Percentiles rank a stretch among this genome's conserved stretches.
phyloP scores from a whole-genome alignment of 2,113 vertebrate genomes.

The Petroica traversi region DNA sequence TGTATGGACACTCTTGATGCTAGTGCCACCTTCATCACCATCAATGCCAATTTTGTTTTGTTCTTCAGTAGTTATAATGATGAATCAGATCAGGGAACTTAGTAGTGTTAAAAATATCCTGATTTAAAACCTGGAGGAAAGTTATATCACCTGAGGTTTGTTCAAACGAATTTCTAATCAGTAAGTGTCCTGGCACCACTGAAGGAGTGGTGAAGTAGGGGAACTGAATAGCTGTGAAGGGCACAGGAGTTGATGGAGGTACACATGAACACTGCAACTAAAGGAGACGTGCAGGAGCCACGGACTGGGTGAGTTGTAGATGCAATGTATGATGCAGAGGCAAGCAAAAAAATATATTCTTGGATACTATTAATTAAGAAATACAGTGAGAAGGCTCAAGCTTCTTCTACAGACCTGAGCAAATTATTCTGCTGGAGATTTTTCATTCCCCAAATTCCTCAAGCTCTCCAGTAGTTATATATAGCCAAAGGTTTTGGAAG shows the following conservation, averaged over 20 bases:
- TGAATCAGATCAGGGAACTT: background rate
- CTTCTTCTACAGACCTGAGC: background rate
- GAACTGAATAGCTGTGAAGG: background rate
- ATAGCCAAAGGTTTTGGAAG: slow-evolving; percentile 1
- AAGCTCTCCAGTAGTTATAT: background rate
- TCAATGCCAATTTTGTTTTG: background rate
- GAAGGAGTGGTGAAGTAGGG: background rate
- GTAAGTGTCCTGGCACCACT: background rate
- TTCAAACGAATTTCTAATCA: background rate
- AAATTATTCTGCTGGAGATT: background rate
- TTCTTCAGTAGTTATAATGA: background rate
- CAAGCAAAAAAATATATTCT: background rate
- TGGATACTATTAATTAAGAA: background rate
- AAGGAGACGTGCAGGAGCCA: background rate
- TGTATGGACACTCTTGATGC: background rate
- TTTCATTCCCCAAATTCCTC: background rate
- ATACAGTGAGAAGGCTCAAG: background rate
- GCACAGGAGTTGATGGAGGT: background rate
- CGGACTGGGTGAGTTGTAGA: background rate
- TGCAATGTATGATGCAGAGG: background rate
- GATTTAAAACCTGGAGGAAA: background rate
- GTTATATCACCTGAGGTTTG: background rate
- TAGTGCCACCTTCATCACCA: background rate
- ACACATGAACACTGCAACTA: background rate
- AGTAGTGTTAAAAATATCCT: background rate